A percentile compares a stretch with the other conserved stretches of the same genome.
Evolutionary conservation across 1,140 invertebrate genomes (phyloP).

Genomic region (Cyphomyrmex costatus): DNA sequence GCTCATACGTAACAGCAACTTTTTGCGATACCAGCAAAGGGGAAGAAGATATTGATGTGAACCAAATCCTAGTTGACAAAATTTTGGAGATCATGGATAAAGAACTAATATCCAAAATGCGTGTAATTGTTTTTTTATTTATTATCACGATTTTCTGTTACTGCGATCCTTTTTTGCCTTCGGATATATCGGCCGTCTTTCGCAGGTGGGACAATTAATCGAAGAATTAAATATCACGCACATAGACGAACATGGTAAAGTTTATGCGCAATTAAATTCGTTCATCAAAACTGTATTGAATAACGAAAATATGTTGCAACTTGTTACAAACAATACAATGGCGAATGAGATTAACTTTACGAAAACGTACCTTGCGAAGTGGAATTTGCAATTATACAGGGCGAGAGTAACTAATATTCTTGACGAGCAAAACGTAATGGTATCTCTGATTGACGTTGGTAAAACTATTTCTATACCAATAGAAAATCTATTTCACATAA

Average conservation of each 20-base stretch:
- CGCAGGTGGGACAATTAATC: slow-evolving; percentile 78
- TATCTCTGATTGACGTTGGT: slow-evolving; percentile 86
- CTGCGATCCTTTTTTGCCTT: not conserved
- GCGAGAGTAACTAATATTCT: slow-evolving; percentile 79
- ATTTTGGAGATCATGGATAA: slow-evolving; percentile 70
- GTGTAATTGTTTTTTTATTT: slow-evolving; percentile 34
- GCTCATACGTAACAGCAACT: slow-evolving; percentile 49
- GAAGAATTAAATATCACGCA: slow-evolving; percentile 85
- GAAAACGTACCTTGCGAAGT: slow-evolving; percentile 83
- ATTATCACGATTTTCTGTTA: not conserved
- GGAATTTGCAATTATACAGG: slow-evolving; percentile 79
- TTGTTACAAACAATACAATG: slow-evolving; percentile 67
- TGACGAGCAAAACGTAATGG: slow-evolving; percentile 72
- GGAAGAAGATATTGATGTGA: slow-evolving; percentile 78
- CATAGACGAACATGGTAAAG: slow-evolving; percentile 82
- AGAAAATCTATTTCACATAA: slow-evolving; percentile 80
- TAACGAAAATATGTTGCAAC: slow-evolving; percentile 69
- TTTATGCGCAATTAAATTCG: slow-evolving; percentile 86
- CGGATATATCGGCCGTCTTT: not conserved
- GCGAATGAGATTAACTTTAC: slow-evolving; percentile 64
- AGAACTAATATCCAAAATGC: slow-evolving; percentile 35
- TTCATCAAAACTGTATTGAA: slow-evolving; percentile 81
- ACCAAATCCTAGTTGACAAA: slow-evolving; percentile 76
- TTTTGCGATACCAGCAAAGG: slow-evolving; percentile 75
- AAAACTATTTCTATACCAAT: slow-evolving; percentile 78